These are phyloP conservation scores for Oncorhynchus clarkii DNA, from an alignment of 2,113 vertebrate species.

Conservation along the genomic window DNA sequence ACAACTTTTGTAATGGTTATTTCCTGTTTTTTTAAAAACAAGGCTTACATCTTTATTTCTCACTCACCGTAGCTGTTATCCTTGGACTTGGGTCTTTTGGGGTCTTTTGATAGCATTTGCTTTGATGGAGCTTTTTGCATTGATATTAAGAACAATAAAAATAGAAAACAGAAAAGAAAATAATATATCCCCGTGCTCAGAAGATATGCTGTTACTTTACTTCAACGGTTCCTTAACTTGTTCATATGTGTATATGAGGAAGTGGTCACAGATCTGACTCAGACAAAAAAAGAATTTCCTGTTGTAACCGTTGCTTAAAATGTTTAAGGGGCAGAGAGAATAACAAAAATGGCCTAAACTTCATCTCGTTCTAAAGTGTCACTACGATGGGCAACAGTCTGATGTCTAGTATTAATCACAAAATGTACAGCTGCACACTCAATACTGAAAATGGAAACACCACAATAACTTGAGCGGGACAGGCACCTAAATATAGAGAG, in stretches of 20 bases:
- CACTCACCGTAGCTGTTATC: not conserved
- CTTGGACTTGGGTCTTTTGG: not conserved
- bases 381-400: no score
- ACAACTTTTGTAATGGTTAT: conserved; percentile 12
- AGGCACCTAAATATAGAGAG: no score
- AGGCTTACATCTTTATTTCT: not conserved
- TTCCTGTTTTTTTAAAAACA: conserved; percentile 14
- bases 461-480: no score
- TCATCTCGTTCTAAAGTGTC: not conserved
- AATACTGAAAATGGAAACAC: no score
- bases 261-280: conserved; percentile 57
- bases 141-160: conserved; percentile 13
- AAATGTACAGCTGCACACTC: no score
- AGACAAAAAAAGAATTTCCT: conserved; percentile 65
- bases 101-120: conserved; percentile 39
- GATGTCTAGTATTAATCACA: no score
- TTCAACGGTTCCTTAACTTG: conserved; percentile 31
- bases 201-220: conserved; percentile 17
- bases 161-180: conserved; percentile 7
- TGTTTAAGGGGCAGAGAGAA: conserved; percentile 18
- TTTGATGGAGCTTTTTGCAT: conserved; percentile 24
- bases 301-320: conserved; percentile 60
- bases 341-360: not conserved
- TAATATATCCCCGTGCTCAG: conserved; percentile 20
- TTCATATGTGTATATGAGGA: conserved; percentile 59